Evolutionary conservation across 2,888 invertebrate species (phyloP), one percentile per base, ranked within the genome.

Genomic region (Andrena camellia): DNA sequence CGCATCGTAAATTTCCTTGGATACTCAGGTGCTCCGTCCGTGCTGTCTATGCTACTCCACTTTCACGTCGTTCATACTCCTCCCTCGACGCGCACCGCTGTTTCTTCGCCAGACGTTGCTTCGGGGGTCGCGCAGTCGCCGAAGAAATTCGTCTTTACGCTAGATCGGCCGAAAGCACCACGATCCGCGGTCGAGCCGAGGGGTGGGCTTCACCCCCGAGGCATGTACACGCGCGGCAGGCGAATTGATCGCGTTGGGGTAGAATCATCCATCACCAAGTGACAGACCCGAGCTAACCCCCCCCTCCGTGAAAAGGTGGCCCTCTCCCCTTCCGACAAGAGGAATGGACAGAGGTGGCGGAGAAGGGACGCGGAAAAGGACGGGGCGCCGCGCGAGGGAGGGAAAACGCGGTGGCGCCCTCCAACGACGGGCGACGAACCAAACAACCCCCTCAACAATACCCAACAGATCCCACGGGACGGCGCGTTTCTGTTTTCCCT

Each of bases 181-280:
- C 78, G 88, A 84, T 81, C 81, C 86, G 71, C 63, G 42, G 73
- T 48, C 69, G 29, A 59, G 69, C 52, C 50, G 68, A 64, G 85
- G 89, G 89, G 90, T 90, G 81, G 87, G 81, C 81, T 85, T 86
- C 82, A 80, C 86, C 90, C 89, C 78, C 88, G 81, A 86, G 86
- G 89, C 90, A 81, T 85, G 90, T 89, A 88, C 90, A 89, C 88
- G 90, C 90, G 84, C 88, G 90, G 89, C 88, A 89, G 89, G 90
- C 91, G 91, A 91, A 91, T 91, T 91, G 91, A 91, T 91, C 93
- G 92, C 88, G 91, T 91, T 90, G 91, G 91, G 92, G 91, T 91
- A 91, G 92, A 92, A 92, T 93, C 93, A 93, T 93, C 93, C 93
- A 93, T 93, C 93, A 93, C 92, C 90, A 88, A 91, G 93, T 93